These are phyloP conservation scores for Siphlonurus alternatus DNA, from an alignment of 2,888 invertebrate genomes.

Conservation along the genomic window DNA sequence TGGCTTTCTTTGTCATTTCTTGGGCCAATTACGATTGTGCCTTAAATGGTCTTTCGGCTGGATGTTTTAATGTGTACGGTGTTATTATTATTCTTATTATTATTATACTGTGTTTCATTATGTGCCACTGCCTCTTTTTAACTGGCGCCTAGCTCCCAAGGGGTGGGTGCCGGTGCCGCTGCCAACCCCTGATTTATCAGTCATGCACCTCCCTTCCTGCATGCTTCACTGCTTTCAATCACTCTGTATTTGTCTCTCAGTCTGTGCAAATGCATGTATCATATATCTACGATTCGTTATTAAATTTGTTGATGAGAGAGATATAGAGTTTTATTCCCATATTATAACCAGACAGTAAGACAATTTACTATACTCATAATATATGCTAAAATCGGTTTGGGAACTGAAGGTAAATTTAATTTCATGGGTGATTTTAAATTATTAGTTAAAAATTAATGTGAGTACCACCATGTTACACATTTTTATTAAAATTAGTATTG, in stretches of 20 bases:
- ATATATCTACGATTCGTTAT: constrained; percentile 12
- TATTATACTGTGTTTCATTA: neutral
- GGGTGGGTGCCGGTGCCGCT: constrained; percentile 1
- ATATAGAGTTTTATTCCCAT: constrained; percentile 11
- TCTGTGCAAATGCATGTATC: constrained; percentile 12
- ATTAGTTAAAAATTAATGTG: too few species aligned
- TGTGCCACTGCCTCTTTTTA: neutral
- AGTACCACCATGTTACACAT: too few species aligned
- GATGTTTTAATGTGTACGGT: neutral
- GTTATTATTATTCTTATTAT: neutral
- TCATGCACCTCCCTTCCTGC: constrained; percentile 11
- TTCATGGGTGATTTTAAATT: too few species aligned
- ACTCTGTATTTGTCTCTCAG: constrained; percentile 12
- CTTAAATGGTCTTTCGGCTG: constrained; percentile 14
- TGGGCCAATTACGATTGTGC: constrained; percentile 14
- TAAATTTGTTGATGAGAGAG: constrained; percentile 14
- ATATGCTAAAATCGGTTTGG: too few species aligned
- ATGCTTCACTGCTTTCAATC: constrained; percentile 14
- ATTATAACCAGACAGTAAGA: constrained; percentile 1
- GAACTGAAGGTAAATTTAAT: too few species aligned
- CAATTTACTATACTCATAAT: too few species aligned
- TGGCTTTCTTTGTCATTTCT: constrained; percentile 11
- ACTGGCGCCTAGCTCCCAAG: neutral
- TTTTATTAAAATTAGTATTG: too few species aligned
- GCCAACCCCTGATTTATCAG: constrained; percentile 5